Conservation (phyloP, 2,797 vertebrate species). For the Todus mexicanus region DNA sequence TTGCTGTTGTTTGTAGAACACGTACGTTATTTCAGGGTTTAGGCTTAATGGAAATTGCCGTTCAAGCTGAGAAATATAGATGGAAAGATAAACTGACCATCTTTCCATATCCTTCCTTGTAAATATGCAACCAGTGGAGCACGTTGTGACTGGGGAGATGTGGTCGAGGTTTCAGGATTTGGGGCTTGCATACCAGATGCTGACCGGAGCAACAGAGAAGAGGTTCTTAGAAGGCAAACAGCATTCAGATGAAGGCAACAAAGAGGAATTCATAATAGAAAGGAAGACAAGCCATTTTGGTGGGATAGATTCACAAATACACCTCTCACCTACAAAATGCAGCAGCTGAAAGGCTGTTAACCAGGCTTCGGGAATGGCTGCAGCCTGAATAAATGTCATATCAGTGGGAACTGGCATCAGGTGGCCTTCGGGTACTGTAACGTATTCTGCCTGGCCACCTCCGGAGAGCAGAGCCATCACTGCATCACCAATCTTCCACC, state of each 20-base stretch:
- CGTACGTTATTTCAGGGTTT: not conserved
- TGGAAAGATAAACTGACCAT: not conserved
- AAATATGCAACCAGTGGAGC: not conserved
- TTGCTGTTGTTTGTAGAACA: not conserved
- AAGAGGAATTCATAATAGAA: not conserved
- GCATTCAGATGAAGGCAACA: not conserved
- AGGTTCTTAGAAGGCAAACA: not conserved
- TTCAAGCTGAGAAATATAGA: not conserved
- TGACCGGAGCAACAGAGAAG: not conserved
- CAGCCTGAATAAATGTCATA: conserved; percentile 78
- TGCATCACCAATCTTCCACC: conserved; percentile 73
- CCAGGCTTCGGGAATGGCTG: conserved; percentile 87
- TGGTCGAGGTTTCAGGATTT: not conserved
- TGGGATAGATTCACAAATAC: not conserved
- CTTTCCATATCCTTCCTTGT: not conserved
- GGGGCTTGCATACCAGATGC: not conserved
- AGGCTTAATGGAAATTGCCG: not conserved
- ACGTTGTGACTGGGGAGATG: not conserved
- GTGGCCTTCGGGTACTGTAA: conserved; percentile 77
- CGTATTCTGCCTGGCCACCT: conserved; percentile 85
- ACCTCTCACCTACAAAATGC: conserved; percentile 77
- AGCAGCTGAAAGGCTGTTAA: conserved; percentile 87
- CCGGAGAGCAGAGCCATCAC: conserved; percentile 85
- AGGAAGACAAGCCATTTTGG: not conserved
- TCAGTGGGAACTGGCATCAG: conserved; percentile 78